Conservation (phyloP, 2,888 invertebrate species). For the Drosophila differens region DNA sequence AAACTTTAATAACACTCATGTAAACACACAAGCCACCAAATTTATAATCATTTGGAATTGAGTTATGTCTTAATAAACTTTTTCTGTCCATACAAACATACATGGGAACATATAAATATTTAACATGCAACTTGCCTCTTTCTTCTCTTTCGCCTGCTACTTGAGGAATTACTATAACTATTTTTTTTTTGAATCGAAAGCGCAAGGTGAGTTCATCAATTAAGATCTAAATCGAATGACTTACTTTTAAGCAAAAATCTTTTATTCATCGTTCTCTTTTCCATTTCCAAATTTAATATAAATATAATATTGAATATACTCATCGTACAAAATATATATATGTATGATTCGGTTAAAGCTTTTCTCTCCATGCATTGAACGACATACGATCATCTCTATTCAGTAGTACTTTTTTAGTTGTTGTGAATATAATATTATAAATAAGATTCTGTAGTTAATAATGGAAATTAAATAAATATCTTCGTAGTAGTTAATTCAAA, state of each 20-base stretch:
- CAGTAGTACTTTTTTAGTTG: not conserved
- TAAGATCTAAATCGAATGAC: not conserved
- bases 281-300: not conserved
- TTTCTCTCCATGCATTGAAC: not conserved
- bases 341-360: not conserved
- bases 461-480: not conserved
- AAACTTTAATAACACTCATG: slow-evolving; percentile 51
- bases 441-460: not conserved
- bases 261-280: not conserved
- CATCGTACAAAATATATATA: not conserved
- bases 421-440: not conserved
- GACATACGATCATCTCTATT: not conserved
- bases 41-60: slow-evolving; percentile 62
- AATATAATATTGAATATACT: not conserved
- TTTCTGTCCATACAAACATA: not conserved
- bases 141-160: not conserved
- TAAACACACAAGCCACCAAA: slow-evolving; percentile 36
- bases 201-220: not conserved
- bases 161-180: not conserved
- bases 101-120: not conserved
- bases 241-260: not conserved
- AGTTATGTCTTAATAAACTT: slow-evolving; percentile 60
- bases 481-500: not conserved
- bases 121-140: slow-evolving; percentile 4
- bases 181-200: not conserved